Base-by-base conservation (phyloP, 2,888 invertebrate species). In the Graphium colonna region DNA sequence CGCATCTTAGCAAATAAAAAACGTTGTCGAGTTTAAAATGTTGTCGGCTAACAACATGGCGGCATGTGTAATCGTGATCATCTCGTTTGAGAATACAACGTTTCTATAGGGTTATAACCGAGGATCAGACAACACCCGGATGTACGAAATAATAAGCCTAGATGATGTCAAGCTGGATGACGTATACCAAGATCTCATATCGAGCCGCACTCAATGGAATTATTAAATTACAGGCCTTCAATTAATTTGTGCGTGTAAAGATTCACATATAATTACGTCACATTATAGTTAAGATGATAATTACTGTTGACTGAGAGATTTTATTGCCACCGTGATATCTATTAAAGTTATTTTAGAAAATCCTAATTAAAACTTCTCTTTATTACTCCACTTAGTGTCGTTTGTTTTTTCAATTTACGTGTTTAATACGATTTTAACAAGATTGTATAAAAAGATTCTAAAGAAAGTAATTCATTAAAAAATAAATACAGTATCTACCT, bases 131-230 rank as follows among this genome's bases (percentile, higher is more conserved):
- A 61, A 52, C 69, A 74, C 69, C 82, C 85, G 85, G 85, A 85
- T 84, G 73, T 77, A 65, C 65, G 68, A 71, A 61, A 69, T 71
- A 72, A 58, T 54, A 55, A 50, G 54, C 52, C 66, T 65, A 68
- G 83, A 81, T 84, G 85, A 86, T 85, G 82, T 83, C 85, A 86
- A 85, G 21, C 80, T 68, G 59, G 64, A 76, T 84, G 81, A 80
- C 81, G 82, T 71, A 73, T 71, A 66, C 67, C 8, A 52, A 67
- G 56, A 60, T 57, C 51, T 59, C 52, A 66, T 67, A 66, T 63
- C 61, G 64, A 70, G 61, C 61, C 48, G 38, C 28, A 61, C 45
- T 49, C 40, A 46, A 46, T 48, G 15, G 40, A 44, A 28, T 51
- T 42, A 51, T 52, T 54, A 56, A 56, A 49, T 55, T 47, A 49